These are phyloP conservation scores for Taeniopygia guttata DNA, from an alignment of 2,797 vertebrate species.

Conservation along the genomic window DNA sequence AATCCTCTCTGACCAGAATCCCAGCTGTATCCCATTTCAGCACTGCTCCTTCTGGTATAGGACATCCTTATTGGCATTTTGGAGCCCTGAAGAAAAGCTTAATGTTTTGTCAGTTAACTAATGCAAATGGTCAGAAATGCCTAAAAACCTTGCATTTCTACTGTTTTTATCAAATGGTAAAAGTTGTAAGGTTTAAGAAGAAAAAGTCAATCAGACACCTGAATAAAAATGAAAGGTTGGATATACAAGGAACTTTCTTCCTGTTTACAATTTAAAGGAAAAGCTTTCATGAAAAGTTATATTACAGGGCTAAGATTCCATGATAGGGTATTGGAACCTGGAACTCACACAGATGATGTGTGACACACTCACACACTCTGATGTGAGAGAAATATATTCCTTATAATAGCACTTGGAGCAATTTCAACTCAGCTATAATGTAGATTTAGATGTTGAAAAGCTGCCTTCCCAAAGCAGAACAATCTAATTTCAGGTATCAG, in stretches of 20 bases:
- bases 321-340: background rate
- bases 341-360: background rate
- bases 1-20: conserved; percentile 62
- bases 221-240: background rate
- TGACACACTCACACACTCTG: background rate
- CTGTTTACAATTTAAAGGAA: background rate
- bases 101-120: conserved; percentile 3
- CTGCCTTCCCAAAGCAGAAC: background rate
- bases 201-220: background rate
- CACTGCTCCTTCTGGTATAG: background rate
- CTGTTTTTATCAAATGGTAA: background rate
- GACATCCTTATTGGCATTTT: conserved; percentile 58
- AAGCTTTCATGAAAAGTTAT: background rate
- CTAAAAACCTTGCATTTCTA: background rate
- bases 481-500: conserved; percentile 19
- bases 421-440: background rate
- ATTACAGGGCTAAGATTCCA: background rate
- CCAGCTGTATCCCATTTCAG: conserved; percentile 44
- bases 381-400: background rate
- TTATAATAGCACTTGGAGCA: background rate
- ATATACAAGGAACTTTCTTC: background rate
- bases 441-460: background rate
- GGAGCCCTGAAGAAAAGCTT: background rate
- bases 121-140: conserved; percentile 22
- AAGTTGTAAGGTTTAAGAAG: background rate